Percentiles rank a stretch among this genome's conserved stretches.
These are phyloP conservation scores for Odontomachus brunneus DNA, from an alignment of 1,140 invertebrate species.

Conservation along the genomic window DNA sequence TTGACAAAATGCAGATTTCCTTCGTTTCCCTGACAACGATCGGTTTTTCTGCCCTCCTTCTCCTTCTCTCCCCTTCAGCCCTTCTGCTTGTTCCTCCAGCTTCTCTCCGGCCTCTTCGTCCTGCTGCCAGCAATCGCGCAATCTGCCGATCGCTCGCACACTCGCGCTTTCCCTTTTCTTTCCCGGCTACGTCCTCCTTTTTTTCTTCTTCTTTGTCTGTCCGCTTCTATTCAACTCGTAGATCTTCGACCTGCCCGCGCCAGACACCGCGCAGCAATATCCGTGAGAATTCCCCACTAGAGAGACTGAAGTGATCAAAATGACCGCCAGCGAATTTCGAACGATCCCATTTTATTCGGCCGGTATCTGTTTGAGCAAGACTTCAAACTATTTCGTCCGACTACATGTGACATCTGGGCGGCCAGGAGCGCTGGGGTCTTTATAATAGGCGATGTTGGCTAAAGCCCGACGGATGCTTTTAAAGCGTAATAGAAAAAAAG, in stretches of 20 bases:
- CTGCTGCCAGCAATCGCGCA: background rate
- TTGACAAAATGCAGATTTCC: constrained; percentile 76
- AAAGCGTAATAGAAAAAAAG: constrained; percentile 47
- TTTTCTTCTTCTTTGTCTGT: constrained; percentile 14
- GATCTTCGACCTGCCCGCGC: constrained; percentile 28
- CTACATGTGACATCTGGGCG: background rate
- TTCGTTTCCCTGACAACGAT: constrained; percentile 74
- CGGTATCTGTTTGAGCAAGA: background rate
- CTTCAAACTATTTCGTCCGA: constrained; percentile 1
- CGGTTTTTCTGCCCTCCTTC: constrained; percentile 65
- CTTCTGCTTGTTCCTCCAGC: background rate
- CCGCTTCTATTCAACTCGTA: constrained; percentile 19
- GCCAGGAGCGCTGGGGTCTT: background rate
- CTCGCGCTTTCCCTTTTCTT: constrained; percentile 31
- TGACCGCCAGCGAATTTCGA: constrained; percentile 28
- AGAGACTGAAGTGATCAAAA: constrained; percentile 44
- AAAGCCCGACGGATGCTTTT: constrained; percentile 58
- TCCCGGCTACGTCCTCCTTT: constrained; percentile 6
- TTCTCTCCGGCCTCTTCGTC: constrained; percentile 26
- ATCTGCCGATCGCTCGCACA: background rate
- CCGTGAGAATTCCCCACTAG: constrained; percentile 21
- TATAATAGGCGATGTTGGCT: constrained; percentile 39
- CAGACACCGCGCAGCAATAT: constrained; percentile 40
- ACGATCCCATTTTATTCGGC: constrained; percentile 30
- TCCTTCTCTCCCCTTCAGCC: background rate